Base-by-base conservation (phyloP, 2,888 invertebrate species). In the Xestobium rufovillosum region DNA sequence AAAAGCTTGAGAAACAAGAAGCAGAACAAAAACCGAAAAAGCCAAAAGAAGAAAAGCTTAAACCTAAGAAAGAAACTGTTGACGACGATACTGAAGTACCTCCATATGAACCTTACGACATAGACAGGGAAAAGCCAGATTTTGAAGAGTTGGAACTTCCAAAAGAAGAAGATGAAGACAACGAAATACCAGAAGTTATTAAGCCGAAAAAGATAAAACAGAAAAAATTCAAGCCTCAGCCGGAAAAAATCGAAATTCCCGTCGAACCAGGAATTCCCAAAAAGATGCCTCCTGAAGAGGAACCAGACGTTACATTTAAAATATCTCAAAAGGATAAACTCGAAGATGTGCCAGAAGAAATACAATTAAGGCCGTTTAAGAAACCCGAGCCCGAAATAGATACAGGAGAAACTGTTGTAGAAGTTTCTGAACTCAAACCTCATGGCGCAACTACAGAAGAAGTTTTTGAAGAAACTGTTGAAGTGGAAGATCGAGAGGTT, bases 171-270 rank as follows among this genome's bases (percentile, higher is more conserved):
- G 47, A 56, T 41, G 54, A 60, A 14, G 52, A 58, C n/a, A 15
- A 45, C 33, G 48, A 55, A 44, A 41, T 50, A 38, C 61, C 62
- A 2, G 63, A 65, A 48, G 39, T 44, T 37, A 47, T 49, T 34
- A 32, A 17, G n/a, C 14, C 29, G 14, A 48, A 50, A 26, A 39
- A 42, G 3, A 52, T 50, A 38, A 35, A 47, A 28, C 43, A 41
- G 38, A 29, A 65, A 62, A 41, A 67, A 64, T 60, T 65, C 26
- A 68, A 69, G 39, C 38, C 53, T 1, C 63, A 66, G 38, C 62
- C 61, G 2, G 61, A 55, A 50, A 49, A 56, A 48, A 44, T 43
- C 37, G 50, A 45, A 32, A 48, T 44, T 45, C 30, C 36, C 11
- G 13, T 3, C 9, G 12, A 16, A 10, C 25, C 25, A 30, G 13